Evolutionary conservation across 1,140 invertebrate genomes (phyloP).

Genomic region (Drosophila nasuta): DNA sequence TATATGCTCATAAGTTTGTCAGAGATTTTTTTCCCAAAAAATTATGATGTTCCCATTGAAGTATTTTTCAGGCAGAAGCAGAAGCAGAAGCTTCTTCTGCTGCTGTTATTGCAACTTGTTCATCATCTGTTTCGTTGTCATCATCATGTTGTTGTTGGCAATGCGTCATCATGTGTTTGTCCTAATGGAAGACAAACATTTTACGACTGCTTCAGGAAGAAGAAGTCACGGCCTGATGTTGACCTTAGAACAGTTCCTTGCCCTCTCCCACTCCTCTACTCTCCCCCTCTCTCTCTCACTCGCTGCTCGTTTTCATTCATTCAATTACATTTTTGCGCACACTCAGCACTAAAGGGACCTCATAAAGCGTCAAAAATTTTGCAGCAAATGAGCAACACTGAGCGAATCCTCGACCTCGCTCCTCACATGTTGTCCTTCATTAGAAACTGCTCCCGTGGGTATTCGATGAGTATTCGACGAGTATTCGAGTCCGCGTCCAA

Average conservation of each 20-base stretch:
- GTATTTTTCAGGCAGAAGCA: slow-evolving; percentile 19
- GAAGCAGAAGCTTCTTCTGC: slow-evolving; percentile 2
- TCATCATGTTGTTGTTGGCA: slow-evolving; percentile 6
- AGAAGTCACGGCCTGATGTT: slow-evolving; percentile 42
- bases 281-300: background rate
- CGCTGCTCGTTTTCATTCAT: slow-evolving; percentile 51
- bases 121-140: slow-evolving; percentile 2
- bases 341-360: slow-evolving; percentile 83
- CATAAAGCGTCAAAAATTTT: slow-evolving; percentile 81
- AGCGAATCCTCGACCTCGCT: background rate
- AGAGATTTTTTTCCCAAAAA: slow-evolving; percentile 20
- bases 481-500: slow-evolving; percentile 51
- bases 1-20: slow-evolving; percentile 51
- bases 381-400: slow-evolving; percentile 67
- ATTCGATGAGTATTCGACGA: slow-evolving; percentile 26
- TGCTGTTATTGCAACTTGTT: slow-evolving; percentile 12
- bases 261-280: background rate
- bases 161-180: slow-evolving; percentile 56
- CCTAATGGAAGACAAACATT: slow-evolving; percentile 82
- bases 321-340: slow-evolving; percentile 83
- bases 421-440: slow-evolving; percentile 65
- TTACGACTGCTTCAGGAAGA: slow-evolving; percentile 51
- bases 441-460: slow-evolving; percentile 75
- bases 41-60: slow-evolving; percentile 42
- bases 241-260: slow-evolving; percentile 45